These are phyloP conservation scores for Cottoperca gobio DNA, from an alignment of 2,797 vertebrate species.

Conservation along the genomic window DNA sequence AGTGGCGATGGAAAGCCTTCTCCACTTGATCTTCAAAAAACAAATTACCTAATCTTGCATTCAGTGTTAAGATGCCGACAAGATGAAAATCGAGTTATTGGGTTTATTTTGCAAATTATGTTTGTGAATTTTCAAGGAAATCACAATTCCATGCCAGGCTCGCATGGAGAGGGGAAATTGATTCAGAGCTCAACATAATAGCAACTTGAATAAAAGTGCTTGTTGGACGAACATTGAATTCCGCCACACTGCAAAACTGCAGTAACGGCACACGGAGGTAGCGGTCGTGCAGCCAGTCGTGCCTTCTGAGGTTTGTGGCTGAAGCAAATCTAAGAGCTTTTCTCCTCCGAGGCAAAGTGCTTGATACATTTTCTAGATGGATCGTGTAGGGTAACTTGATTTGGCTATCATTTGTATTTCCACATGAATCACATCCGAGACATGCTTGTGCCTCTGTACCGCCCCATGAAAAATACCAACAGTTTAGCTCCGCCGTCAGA, in stretches of 20 bases:
- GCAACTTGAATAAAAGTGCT: slow-evolving; percentile 23
- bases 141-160: slow-evolving; percentile 31
- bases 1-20: slow-evolving; percentile 46
- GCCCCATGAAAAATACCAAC: slow-evolving; percentile 51
- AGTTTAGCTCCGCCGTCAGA: slow-evolving; percentile 52
- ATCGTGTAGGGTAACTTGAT: slow-evolving; percentile 65
- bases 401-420: slow-evolving; percentile 76
- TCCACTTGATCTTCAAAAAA: slow-evolving; percentile 68
- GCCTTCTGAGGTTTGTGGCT: slow-evolving; percentile 51
- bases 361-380: slow-evolving; percentile 68
- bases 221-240: slow-evolving; percentile 22
- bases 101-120: slow-evolving; percentile 43
- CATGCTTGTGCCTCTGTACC: slow-evolving; percentile 26
- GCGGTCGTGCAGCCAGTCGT: neutral
- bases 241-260: slow-evolving; percentile 21
- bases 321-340: slow-evolving; percentile 48
- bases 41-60: slow-evolving; percentile 55
- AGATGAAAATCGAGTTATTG: slow-evolving; percentile 21
- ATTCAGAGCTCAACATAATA: slow-evolving; percentile 39
- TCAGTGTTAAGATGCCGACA: slow-evolving; percentile 16
- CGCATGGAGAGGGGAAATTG: neutral
- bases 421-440: slow-evolving; percentile 56
- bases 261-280: slow-evolving; percentile 2
- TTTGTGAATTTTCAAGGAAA: slow-evolving; percentile 33
- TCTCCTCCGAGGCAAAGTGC: slow-evolving; percentile 39